Evolutionary conservation across 1,140 invertebrate genomes (phyloP).

Genomic region (Penaeus indicus): DNA sequence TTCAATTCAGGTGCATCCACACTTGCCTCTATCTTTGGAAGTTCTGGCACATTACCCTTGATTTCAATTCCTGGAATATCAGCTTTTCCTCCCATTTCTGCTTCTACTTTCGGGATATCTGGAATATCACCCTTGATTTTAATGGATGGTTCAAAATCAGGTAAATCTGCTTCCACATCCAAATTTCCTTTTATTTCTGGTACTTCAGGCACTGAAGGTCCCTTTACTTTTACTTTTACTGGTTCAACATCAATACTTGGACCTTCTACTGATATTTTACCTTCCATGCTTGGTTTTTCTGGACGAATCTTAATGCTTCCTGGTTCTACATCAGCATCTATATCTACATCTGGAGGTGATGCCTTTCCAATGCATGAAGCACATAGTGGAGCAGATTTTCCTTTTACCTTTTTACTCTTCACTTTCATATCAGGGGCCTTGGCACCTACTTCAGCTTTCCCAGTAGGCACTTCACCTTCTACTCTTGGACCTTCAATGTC

Average conservation of each 20-base stretch:
- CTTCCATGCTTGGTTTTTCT: conserved; percentile 2
- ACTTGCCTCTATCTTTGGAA: background rate
- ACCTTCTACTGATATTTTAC: background rate
- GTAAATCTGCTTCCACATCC: background rate
- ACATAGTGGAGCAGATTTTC: conserved; percentile 12
- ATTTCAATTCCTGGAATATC: conserved; percentile 25
- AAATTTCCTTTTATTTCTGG: conserved; percentile 2
- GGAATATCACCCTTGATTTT: conserved; percentile 7
- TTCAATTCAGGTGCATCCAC: conserved; percentile 25
- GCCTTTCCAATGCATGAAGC: conserved; percentile 43
- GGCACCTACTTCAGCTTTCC: conserved; percentile 13
- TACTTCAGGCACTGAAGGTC: conserved; percentile 29
- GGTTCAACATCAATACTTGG: conserved; percentile 26
- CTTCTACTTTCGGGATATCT: conserved; percentile 41
- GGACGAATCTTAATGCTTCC: background rate
- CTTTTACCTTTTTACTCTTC: background rate
- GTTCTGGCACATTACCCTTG: background rate
- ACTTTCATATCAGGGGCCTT: background rate
- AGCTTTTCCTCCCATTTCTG: conserved; percentile 32
- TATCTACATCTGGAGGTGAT: conserved; percentile 38
- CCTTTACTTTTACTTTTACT: conserved; percentile 3
- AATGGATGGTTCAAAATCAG: background rate
- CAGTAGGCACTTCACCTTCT: background rate
- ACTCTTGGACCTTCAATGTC: conserved; percentile 9
- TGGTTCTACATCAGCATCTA: conserved; percentile 34